Base-by-base conservation (phyloP, 2,888 invertebrate species). In the Drosophila lacicola region DNA sequence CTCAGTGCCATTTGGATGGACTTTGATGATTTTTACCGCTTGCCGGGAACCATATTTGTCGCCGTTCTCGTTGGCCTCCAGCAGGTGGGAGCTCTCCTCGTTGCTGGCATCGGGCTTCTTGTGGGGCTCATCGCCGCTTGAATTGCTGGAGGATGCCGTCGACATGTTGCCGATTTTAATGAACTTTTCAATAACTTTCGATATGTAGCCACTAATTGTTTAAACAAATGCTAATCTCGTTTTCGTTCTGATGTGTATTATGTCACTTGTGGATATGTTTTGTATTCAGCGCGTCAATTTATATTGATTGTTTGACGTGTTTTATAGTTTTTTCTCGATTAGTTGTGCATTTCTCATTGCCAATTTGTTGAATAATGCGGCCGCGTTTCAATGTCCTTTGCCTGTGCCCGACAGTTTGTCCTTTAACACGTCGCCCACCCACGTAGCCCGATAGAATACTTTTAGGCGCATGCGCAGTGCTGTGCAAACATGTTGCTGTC, bases 41-140 rank as follows among this genome's bases (percentile, higher is more conserved):
- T 90, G 87, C 51, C 88, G 85, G 58, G 91, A 91, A 62, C 91
- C 91, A 82, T 91, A 91, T 70, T 90, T 90, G 74, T 85, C 91
- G 34, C 89, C 90, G 73, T 88, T 91, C 34, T 79, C 90, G 54
- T 80, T 77, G 45, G 91, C 82, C 78, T 92, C 91, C 78, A 91
- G 82, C 60, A 91, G 87, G 69, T 91, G 91, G 64, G 92, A 91
- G 80, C 90, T 90, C 80, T 91, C 91, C 81, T 92, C 91, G 36
- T 78, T 89, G 50, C 53, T 74, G 51, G 57, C 84, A 57, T 78
- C 80, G 50, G 80, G 67, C 53, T 80, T 82, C 42, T 81, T 88
- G 50, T 65, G 65, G 60, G 76, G 64, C 68, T 87, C 90, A 57
- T 79, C 83, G 61, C 78, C 82, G 14, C 75, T 74, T 33, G 84